Percentiles rank a stretch among this genome's conserved stretches.
Conservation (phyloP, 2,888 invertebrate genomes). For the Eupithecia exiguata region DNA sequence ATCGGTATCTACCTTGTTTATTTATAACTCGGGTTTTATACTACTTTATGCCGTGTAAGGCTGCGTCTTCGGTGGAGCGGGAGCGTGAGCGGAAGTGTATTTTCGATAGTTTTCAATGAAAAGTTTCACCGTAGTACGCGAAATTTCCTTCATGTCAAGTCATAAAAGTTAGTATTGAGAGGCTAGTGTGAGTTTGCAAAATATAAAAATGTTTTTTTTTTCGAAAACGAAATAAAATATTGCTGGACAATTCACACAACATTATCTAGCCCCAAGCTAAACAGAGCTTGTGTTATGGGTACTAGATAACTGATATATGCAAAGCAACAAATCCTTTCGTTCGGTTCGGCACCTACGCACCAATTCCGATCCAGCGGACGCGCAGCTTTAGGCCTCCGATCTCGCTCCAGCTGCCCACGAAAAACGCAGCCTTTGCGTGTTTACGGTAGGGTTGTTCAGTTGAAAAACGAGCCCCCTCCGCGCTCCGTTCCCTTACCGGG, state of each 20-base stretch:
- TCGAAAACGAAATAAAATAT: no score
- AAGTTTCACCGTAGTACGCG: background rate
- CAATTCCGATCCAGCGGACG: no score
- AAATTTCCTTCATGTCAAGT: no score
- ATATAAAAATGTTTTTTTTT: no score
- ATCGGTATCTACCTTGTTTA: slow-evolving; percentile 24
- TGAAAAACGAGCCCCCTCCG: slow-evolving; percentile 27
- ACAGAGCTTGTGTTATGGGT: no score
- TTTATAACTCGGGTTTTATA: slow-evolving; percentile 25
- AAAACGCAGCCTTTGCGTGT: slow-evolving; percentile 12
- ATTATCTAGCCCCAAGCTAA: no score
- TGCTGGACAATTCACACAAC: no score
- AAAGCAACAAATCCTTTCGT: no score
- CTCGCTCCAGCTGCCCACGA: background rate
- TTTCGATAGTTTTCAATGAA: background rate
- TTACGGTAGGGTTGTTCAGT: slow-evolving; percentile 26
- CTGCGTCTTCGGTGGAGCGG: background rate
- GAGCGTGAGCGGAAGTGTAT: background rate
- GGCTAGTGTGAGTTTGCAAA: no score
- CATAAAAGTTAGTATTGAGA: no score
- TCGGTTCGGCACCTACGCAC: no score
- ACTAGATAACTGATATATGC: no score
- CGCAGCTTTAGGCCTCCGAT: background rate
- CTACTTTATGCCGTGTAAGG: slow-evolving; percentile 26
- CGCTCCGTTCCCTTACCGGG: slow-evolving; percentile 16